These are phyloP conservation scores for Augochlora pura DNA, from an alignment of 1,140 invertebrate species.

Conservation along the genomic window DNA sequence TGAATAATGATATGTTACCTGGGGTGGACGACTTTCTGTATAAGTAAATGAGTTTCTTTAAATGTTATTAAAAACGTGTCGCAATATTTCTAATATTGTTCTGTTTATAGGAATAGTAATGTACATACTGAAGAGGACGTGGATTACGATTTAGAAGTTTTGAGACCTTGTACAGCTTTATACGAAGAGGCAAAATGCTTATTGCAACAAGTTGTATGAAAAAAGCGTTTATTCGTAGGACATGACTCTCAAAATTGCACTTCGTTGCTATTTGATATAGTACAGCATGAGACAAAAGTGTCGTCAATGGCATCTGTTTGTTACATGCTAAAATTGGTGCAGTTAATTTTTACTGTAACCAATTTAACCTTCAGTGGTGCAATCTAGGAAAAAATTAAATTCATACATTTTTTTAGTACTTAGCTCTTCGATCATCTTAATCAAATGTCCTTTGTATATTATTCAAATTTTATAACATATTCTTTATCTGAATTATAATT, in stretches of 20 bases:
- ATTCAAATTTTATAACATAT: conserved; percentile 18
- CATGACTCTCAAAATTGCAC: conserved; percentile 7
- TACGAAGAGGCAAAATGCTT: conserved; percentile 76
- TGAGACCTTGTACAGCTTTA: conserved; percentile 73
- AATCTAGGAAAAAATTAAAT: conserved; percentile 47
- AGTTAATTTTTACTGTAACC: conserved; percentile 18
- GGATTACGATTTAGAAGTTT: conserved; percentile 68
- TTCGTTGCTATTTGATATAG: background rate
- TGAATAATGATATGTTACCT: conserved; percentile 60
- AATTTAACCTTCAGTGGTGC: conserved; percentile 16
- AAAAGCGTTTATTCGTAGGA: conserved; percentile 27
- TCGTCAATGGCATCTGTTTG: conserved; percentile 4
- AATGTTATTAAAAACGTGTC: background rate
- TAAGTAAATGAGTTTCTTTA: conserved; percentile 58
- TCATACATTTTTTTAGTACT: conserved; percentile 36
- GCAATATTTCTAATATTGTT: conserved; percentile 19
- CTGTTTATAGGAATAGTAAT: conserved; percentile 59
- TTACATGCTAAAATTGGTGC: conserved; percentile 29
- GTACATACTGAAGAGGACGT: conserved; percentile 63
- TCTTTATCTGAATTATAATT: conserved; percentile 5
- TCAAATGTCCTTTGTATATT: conserved; percentile 33
- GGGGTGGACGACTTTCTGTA: conserved; percentile 71
- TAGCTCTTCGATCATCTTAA: conserved; percentile 32
- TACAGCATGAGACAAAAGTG: conserved; percentile 15
- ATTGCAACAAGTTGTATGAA: conserved; percentile 67